A percentile compares a stretch with the other conserved stretches of the same genome.
phyloP scores from a whole-genome alignment of 2,797 vertebrate species.

The Sardinella longiceps region DNA sequence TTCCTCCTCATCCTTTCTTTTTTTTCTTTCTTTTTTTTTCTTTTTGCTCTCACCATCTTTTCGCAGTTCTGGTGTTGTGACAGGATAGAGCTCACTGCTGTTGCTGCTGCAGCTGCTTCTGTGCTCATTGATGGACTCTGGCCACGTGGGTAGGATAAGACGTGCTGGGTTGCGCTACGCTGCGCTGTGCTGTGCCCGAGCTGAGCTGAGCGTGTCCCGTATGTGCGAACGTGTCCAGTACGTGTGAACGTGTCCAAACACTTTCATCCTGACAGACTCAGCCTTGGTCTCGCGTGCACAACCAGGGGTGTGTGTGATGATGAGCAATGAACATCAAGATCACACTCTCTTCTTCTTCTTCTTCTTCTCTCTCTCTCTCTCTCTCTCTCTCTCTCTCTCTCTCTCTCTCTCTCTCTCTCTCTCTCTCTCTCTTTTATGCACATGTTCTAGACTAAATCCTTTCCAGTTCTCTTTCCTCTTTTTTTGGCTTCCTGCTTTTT shows the following conservation, averaged over 20 bases:
- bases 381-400: not conserved
- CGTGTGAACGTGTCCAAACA: slow-evolving; percentile 13
- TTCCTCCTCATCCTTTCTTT: not conserved
- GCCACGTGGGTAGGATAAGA: not conserved
- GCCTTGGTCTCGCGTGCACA: not conserved
- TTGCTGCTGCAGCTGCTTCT: too few species aligned
- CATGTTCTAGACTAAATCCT: not conserved
- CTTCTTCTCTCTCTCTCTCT: not conserved
- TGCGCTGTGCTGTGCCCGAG: not conserved
- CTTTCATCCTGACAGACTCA: not conserved
- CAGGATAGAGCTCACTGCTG: not conserved
- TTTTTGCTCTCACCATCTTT: not conserved
- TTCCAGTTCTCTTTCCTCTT: not conserved
- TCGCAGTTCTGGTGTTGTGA: not conserved
- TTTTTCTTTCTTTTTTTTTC: not conserved
- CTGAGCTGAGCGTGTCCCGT: not conserved
- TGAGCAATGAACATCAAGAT: not conserved
- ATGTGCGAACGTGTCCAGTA: slow-evolving; percentile 6
- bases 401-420: not conserved
- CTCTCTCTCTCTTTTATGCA: not conserved
- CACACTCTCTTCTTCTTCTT: not conserved
- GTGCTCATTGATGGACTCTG: not conserved
- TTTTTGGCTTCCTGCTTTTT: not conserved
- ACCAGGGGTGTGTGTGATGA: not conserved
- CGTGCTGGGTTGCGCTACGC: not conserved